These are phyloP conservation scores for Stylophora pistillata DNA, from an alignment of 64 coral and sea anemone species.

Conservation along the genomic window DNA sequence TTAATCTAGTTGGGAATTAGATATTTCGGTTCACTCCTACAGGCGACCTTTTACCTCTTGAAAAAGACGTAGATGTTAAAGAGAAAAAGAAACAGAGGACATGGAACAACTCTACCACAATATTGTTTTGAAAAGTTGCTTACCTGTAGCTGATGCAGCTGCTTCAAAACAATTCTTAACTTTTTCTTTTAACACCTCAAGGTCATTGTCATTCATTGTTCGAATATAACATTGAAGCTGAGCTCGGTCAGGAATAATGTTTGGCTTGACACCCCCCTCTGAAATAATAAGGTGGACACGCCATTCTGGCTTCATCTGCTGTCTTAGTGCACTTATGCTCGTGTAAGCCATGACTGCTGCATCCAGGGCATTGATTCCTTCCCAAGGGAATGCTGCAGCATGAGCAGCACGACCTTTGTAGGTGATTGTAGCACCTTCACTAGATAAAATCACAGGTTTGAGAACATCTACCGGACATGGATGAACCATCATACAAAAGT, in stretches of 20 bases:
- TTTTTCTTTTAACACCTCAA: slow-evolving; percentile 46
- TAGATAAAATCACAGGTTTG: slow-evolving; percentile 30
- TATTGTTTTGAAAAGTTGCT: not conserved
- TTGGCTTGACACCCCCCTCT: slow-evolving; percentile 75
- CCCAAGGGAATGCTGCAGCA: slow-evolving; percentile 80
- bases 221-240: slow-evolving; percentile 58
- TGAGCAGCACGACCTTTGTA: slow-evolving; percentile 69
- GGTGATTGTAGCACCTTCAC: slow-evolving; percentile 37
- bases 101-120: too few species aligned
- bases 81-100: too few species aligned
- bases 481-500: slow-evolving; percentile 91
- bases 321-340: slow-evolving; percentile 68
- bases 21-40: too few species aligned
- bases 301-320: slow-evolving; percentile 91
- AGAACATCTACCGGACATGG: slow-evolving; percentile 59
- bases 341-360: slow-evolving; percentile 83
- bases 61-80: too few species aligned
- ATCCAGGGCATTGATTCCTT: slow-evolving; percentile 95
- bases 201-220: slow-evolving; percentile 49
- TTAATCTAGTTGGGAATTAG: too few species aligned
- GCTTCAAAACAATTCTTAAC: slow-evolving; percentile 65
- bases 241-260: slow-evolving; percentile 83
- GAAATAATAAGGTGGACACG: slow-evolving; percentile 76
- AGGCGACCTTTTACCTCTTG: too few species aligned
- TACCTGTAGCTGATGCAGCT: slow-evolving; percentile 77